Evolutionary conservation across 1,140 invertebrate species (phyloP).

Genomic region (Temnothorax longispinosus): DNA sequence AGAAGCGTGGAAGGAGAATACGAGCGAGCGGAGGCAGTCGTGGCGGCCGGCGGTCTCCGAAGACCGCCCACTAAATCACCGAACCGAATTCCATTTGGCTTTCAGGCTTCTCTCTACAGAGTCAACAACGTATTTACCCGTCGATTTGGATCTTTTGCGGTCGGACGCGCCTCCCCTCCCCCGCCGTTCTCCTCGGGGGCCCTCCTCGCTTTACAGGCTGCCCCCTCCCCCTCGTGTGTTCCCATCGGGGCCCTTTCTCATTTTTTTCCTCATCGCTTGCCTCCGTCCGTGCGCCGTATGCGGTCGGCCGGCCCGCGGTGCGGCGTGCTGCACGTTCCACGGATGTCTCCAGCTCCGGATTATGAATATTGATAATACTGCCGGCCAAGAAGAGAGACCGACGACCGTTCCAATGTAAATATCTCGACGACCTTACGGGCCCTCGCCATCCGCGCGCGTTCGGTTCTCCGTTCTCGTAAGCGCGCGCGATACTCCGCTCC

Average conservation of each 20-base stretch:
- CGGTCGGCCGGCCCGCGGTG: slow-evolving; percentile 51
- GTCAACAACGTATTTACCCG: slow-evolving; percentile 84
- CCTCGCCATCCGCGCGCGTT: slow-evolving; percentile 70
- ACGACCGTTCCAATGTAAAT: slow-evolving; percentile 74
- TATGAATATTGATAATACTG: slow-evolving; percentile 82
- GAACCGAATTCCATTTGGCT: slow-evolving; percentile 83
- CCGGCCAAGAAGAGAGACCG: slow-evolving; percentile 68
- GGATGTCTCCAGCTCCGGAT: slow-evolving; percentile 78
- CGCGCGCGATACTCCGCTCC: not conserved
- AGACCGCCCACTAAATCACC: slow-evolving; percentile 83
- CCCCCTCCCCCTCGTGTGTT: not conserved
- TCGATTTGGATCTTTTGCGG: slow-evolving; percentile 83
- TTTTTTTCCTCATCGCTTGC: slow-evolving; percentile 54
- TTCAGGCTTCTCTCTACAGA: slow-evolving; percentile 78
- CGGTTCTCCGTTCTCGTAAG: slow-evolving; percentile 6
- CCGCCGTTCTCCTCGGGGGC: not conserved
- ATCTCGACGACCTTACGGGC: slow-evolving; percentile 68
- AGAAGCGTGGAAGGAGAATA: slow-evolving; percentile 12
- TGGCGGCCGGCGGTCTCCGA: slow-evolving; percentile 78
- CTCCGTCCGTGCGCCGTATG: slow-evolving; percentile 70
- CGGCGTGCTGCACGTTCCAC: slow-evolving; percentile 76
- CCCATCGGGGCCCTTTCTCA: slow-evolving; percentile 8
- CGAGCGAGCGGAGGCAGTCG: slow-evolving; percentile 48
- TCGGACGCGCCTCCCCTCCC: slow-evolving; percentile 55
- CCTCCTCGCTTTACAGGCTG: slow-evolving; percentile 31